Base-by-base conservation (phyloP, 2,888 invertebrate genomes). In the Invenusta paracnida region DNA sequence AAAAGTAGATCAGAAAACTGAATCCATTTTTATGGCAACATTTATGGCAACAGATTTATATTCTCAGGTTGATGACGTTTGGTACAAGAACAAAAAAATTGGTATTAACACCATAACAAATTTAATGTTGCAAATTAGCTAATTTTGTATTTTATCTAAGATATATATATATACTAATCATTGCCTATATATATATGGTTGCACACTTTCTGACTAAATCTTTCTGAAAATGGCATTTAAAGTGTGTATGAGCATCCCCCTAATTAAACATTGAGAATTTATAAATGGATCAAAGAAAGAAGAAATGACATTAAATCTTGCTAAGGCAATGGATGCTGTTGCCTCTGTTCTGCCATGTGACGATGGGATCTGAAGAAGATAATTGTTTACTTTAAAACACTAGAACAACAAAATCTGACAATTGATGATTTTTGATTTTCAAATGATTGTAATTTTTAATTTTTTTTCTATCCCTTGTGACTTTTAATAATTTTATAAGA, bases 201-300 rank as follows among this genome's bases (percentile, higher is more conserved):
- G 79, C 79, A 79, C 79, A 79, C 5, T 79, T 5, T n/a, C 23
- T 79, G 79, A 79, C 23, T 13, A 27, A 79, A 79, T 79, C 79
- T 13, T 27, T 79, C 79, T 25, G 23, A 79, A n/a, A 79, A 79
- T 79, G 79, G 23, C 79, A 79, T 11, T 25, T 13, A 79, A 79
- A 25, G 23, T 25, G 27, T 79, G 23, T 79, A 11, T 25, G 79
- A 27, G 79, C 79, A 79, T 79, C n/a, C 23, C 23, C 23, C 79
- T 25, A 79, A 79, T 79, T 79, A 79, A 5, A n/a, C 30, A 17
- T 30, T 82, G 82, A 29, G 82, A 30, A 82, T 28, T 29, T 82
- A 82, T 82, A 82, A 82, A 82, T 13, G 29, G 27, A 82, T 82
- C 13, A 30, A 82, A 82, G 82, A 82, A 82, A 23, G 29, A 30